Evolutionary conservation across 2,113 vertebrate genomes (phyloP).

Genomic region (Pelecanoides urinatrix): DNA sequence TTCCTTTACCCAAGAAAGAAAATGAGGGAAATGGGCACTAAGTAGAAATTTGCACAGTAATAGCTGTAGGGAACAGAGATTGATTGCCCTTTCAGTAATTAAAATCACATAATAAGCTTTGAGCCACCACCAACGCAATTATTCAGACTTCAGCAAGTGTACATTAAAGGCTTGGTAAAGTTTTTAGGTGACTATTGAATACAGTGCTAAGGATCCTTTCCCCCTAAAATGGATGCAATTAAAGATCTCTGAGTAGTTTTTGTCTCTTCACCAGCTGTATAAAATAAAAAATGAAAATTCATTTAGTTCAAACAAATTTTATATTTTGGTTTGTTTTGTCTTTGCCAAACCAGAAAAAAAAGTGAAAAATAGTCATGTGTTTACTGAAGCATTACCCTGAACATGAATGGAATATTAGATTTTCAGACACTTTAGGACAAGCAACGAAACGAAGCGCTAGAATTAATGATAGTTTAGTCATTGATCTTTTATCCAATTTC

Average conservation of each 20-base stretch:
- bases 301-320: neutral
- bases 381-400: neutral
- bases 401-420: neutral
- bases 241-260: neutral
- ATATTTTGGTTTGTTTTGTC: neutral
- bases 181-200: conserved; percentile 6
- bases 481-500: neutral
- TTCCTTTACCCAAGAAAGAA: neutral
- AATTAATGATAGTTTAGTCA: neutral
- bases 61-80: neutral
- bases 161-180: conserved; percentile 37
- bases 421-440: neutral
- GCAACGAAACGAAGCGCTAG: neutral
- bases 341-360: neutral
- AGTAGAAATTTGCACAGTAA: neutral
- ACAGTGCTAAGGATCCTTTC: neutral
- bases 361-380: neutral
- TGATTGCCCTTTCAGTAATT: conserved; percentile 34
- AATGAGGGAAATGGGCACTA: neutral
- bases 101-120: conserved; percentile 51
- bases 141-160: conserved; percentile 22
- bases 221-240: neutral
- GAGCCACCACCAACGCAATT: conserved; percentile 20
- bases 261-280: neutral
- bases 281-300: neutral